Percentiles rank a stretch among this genome's conserved stretches.
These are phyloP conservation scores for Chymomyza fuscimana DNA, from an alignment of 2,888 invertebrate genomes.

Conservation along the genomic window DNA sequence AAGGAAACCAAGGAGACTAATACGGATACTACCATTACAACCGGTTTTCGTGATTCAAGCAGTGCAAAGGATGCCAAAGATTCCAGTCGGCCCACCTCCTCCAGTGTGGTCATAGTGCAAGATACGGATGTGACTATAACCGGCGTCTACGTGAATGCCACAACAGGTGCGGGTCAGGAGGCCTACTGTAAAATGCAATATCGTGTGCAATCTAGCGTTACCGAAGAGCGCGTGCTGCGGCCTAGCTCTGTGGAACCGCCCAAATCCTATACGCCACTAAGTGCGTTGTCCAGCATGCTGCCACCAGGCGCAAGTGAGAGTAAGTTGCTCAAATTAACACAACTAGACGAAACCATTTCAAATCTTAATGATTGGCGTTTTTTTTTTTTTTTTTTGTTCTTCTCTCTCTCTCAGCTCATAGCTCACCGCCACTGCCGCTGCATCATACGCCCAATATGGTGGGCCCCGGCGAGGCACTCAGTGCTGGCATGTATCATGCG, in stretches of 20 bases:
- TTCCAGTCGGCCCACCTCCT: slow-evolving; percentile 80
- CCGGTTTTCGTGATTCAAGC: slow-evolving; percentile 71
- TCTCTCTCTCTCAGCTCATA: slow-evolving; percentile 50
- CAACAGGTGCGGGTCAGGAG: slow-evolving; percentile 87
- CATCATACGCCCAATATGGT: slow-evolving; percentile 40
- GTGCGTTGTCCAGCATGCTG: slow-evolving; percentile 92
- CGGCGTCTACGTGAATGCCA: slow-evolving; percentile 89
- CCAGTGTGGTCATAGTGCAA: slow-evolving; percentile 88
- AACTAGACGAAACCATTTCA: background rate
- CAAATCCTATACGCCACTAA: slow-evolving; percentile 90
- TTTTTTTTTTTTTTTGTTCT: no score
- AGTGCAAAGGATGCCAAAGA: slow-evolving; percentile 76
- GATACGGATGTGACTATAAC: slow-evolving; percentile 94
- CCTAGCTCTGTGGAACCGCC: slow-evolving; percentile 79
- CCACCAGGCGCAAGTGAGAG: slow-evolving; percentile 84
- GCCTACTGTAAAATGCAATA: slow-evolving; percentile 95
- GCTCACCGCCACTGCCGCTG: slow-evolving; percentile 67
- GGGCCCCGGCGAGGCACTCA: slow-evolving; percentile 64
- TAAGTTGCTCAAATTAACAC: slow-evolving; percentile 38
- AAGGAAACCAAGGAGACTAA: slow-evolving; percentile 77
- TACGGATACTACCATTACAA: slow-evolving; percentile 72
- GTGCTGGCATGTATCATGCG: slow-evolving; percentile 73
- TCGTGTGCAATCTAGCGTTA: slow-evolving; percentile 92
- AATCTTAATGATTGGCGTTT: background rate
- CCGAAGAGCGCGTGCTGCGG: slow-evolving; percentile 90